Base-by-base conservation (phyloP, 2,888 invertebrate species). In the Epiblema foenella region DNA sequence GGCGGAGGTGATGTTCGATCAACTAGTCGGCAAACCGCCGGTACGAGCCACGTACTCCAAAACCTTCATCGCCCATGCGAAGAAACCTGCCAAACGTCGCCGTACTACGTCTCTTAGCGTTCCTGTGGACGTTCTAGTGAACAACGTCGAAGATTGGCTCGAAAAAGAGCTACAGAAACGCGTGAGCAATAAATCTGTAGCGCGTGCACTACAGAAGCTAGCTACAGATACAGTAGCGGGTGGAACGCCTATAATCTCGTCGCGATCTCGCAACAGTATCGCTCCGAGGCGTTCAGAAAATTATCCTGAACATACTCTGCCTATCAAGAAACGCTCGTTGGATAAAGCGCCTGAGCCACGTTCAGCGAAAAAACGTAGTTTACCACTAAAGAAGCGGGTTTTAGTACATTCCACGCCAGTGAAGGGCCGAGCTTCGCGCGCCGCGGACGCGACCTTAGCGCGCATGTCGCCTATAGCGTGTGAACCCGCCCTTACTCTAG, bases 401-500 rank as follows among this genome's bases (percentile, higher is more conserved):
- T 79, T 89, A 20, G 69, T 83, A 37, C 92, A 91, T 75, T 91
- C 93, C 0, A 92, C 93, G 64, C 93, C 93, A 0, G 78, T 90
- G 18, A 87, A 87, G 77, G 63, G 57, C 1, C 51, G 63, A 4
- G n/a, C 12, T 12, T 18, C 46, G 37, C 85, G 86, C 0, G 73
- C 77, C 1, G 72, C 29, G 72, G 85, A 82, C 7, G 79, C 85
- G 0, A 87, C 79, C 17, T 77, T 88, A 17, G 86, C 83, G 11
- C 83, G 86, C 15, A 86, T 89, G 46, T 92, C 93, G 71, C 91
- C 93, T 49, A 90, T 90, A 49, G 81, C 81, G 0, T 58, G 68
- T n/a, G 24, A 60, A n/a, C 51, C 51, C 33, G 29, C 49, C 10
- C 15, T 52, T 10, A 12, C 51, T 12, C 7, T n/a, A 9, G 33